A percentile compares a stretch with the other conserved stretches of the same genome.
These are phyloP conservation scores for Callinectes sapidus DNA, from an alignment of 2,888 invertebrate species.

Conservation along the genomic window DNA sequence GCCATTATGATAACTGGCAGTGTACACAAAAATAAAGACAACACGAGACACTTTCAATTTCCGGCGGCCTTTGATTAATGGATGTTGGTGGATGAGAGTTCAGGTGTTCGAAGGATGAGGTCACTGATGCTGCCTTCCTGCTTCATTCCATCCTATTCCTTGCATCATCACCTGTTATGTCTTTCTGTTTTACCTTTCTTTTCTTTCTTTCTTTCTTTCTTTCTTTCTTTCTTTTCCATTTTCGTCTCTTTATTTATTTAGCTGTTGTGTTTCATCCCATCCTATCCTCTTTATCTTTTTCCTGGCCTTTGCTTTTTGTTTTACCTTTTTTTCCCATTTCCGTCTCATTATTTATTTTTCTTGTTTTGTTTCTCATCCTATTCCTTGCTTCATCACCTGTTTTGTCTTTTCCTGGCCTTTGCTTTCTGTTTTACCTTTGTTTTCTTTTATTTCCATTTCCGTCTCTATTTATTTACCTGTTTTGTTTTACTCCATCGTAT, in stretches of 20 bases:
- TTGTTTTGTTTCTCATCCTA: too few species aligned
- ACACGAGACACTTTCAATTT: constrained; percentile 12
- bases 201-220: too few species aligned
- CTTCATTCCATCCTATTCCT: not conserved
- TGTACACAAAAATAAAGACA: not conserved
- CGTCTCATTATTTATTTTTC: too few species aligned
- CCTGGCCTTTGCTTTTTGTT: too few species aligned
- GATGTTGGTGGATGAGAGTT: not conserved
- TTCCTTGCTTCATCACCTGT: not conserved
- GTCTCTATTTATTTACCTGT: not conserved
- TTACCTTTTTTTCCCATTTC: too few species aligned
- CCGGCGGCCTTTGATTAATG: constrained; percentile 19
- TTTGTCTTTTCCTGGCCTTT: not conserved
- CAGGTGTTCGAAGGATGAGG: not conserved
- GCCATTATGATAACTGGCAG: not conserved
- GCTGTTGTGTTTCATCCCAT: too few species aligned
- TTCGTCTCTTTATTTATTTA: too few species aligned
- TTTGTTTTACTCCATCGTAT: not conserved
- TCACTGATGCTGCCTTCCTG: not conserved
- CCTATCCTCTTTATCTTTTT: too few species aligned
- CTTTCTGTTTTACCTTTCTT: too few species aligned
- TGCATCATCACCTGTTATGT: not conserved
- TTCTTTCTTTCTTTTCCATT: not conserved
- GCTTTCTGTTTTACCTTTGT: not conserved
- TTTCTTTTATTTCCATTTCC: not conserved